Evolutionary conservation across 2,888 invertebrate species (phyloP).

Genomic region (Polietes domitor): DNA sequence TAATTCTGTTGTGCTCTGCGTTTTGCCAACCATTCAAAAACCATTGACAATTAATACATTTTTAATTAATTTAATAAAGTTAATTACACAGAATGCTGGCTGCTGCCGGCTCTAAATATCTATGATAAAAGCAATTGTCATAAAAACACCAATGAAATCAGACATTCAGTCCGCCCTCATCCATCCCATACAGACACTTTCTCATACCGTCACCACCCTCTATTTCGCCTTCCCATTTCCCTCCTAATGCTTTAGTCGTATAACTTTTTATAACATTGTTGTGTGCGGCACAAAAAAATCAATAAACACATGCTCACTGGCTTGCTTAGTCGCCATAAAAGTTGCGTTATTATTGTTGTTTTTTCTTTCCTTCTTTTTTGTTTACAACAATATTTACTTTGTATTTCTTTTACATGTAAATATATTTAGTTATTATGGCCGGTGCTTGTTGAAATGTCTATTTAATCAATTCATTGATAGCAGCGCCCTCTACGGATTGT

Average conservation of each 20-base stretch:
- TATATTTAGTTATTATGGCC: background rate
- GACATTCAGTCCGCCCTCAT: background rate
- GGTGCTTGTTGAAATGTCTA: conserved; percentile 16
- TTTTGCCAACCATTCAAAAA: background rate
- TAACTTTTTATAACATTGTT: background rate
- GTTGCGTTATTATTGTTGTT: conserved; percentile 16
- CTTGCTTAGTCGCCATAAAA: conserved; percentile 15
- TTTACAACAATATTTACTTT: conserved; percentile 9
- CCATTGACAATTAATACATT: background rate
- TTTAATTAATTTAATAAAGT: conserved; percentile 21
- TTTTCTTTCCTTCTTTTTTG: background rate
- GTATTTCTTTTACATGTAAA: conserved; percentile 11
- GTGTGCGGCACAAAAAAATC: conserved; percentile 7
- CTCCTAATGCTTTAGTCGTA: background rate
- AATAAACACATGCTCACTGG: conserved; percentile 32
- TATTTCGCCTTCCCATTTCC: background rate
- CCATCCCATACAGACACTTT: background rate
- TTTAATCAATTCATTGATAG: conserved; percentile 31
- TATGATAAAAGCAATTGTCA: background rate
- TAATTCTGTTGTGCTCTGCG: background rate
- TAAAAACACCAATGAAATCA: background rate
- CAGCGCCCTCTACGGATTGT: background rate
- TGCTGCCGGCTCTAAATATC: background rate
- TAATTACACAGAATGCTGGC: background rate
- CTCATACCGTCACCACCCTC: background rate